Evolutionary conservation across 2,888 invertebrate species (phyloP).

Genomic region (Steinernema hermaphroditum): DNA sequence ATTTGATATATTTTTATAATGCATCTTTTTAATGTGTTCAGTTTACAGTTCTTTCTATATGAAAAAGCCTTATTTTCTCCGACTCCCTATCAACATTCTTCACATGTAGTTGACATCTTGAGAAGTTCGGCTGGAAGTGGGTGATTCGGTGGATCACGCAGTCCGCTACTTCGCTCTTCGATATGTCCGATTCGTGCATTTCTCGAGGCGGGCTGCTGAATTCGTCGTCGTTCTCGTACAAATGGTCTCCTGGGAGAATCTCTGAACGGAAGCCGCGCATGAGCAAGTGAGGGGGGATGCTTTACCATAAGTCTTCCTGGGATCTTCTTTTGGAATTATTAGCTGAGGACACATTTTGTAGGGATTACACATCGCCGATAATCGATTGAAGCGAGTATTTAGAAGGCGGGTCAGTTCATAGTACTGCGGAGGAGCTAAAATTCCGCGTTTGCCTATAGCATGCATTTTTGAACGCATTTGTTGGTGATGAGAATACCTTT

Average conservation of each 20-base stretch:
- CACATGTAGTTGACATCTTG: neutral
- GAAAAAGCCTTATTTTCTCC: constrained; percentile 4
- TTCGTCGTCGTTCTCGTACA: neutral
- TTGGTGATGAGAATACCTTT: constrained; percentile 28
- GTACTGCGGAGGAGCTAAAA: constrained; percentile 61
- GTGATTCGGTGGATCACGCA: constrained; percentile 7
- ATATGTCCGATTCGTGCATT: constrained; percentile 17
- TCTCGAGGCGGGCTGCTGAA: neutral
- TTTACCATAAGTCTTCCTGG: constrained; percentile 8
- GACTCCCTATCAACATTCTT: constrained; percentile 13
- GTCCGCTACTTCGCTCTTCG: neutral
- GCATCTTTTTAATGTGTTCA: too few relatives aligned
- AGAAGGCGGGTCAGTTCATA: constrained; percentile 56
- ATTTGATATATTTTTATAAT: too few relatives aligned
- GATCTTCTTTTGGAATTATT: neutral
- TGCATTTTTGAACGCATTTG: too few relatives aligned
- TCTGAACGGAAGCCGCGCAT: neutral
- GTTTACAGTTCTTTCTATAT: constrained; percentile 1
- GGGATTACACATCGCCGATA: constrained; percentile 1
- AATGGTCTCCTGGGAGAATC: constrained; percentile 10
- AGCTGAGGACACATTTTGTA: constrained; percentile 4
- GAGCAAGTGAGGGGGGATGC: too few relatives aligned
- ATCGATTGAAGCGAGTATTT: constrained; percentile 6
- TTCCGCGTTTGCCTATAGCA: neutral
- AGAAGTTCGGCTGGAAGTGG: neutral